A percentile compares a stretch with the other conserved stretches of the same genome.
Evolutionary conservation across 2,888 invertebrate genomes (phyloP).

Genomic region (Eubasilissa splendida): DNA sequence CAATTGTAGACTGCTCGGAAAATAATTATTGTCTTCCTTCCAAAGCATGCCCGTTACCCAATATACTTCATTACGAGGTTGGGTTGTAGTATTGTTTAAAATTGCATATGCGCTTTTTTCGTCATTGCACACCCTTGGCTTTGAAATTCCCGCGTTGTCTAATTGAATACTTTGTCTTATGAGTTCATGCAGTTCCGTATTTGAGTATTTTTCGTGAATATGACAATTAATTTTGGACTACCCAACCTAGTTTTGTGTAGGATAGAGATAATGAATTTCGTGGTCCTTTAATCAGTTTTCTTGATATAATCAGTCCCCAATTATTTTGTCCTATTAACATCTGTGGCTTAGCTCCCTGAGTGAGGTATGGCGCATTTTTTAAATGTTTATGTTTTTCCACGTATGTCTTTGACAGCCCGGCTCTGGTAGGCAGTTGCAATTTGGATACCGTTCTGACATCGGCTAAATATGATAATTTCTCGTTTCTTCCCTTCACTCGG

Average conservation of each 20-base stretch:
- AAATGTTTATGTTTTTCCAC: not conserved
- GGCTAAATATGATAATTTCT: not conserved
- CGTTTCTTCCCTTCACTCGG: not conserved
- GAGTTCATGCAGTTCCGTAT: no score
- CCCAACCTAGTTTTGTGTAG: not conserved
- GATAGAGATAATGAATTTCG: not conserved
- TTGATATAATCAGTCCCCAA: not conserved
- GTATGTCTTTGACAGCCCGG: not conserved
- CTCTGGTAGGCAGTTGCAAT: not conserved
- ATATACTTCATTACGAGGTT: no score
- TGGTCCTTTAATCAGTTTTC: not conserved
- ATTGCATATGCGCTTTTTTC: no score
- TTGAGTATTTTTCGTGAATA: not conserved
- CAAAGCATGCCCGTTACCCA: no score
- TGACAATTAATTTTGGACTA: not conserved
- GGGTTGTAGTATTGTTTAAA: no score
- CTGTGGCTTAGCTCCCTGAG: not conserved
- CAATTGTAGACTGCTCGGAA: no score
- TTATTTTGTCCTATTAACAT: slow-evolving; percentile 8
- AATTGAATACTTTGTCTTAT: no score
- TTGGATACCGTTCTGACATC: not conserved
- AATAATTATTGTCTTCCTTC: no score
- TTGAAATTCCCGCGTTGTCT: no score
- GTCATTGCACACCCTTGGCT: no score
- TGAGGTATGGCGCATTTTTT: not conserved